Evolutionary conservation across 2,888 invertebrate species (phyloP).

Genomic region (Clunio marinus): DNA sequence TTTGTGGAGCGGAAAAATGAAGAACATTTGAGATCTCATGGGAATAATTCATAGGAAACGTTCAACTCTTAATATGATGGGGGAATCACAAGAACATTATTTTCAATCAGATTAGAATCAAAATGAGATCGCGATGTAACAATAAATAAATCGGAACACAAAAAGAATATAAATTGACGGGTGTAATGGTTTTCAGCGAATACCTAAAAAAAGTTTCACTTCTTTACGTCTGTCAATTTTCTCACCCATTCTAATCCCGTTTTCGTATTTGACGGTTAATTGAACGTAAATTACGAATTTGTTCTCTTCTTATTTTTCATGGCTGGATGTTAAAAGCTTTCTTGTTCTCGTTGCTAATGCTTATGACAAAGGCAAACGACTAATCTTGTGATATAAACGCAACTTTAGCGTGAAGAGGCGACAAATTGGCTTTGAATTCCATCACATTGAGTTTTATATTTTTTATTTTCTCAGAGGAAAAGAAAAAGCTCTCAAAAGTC

Average conservation of each 20-base stretch:
- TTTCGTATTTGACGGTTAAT: constrained; percentile 4
- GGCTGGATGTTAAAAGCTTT: neutral
- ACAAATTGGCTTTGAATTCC: neutral
- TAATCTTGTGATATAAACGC: no score
- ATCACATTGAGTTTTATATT: neutral
- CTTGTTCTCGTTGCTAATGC: no score
- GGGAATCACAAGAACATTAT: no score
- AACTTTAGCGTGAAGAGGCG: neutral
- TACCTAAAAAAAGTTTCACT: neutral
- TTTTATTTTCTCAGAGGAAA: neutral
- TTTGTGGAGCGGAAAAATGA: no score
- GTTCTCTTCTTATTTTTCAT: neutral
- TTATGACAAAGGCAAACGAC: no score
- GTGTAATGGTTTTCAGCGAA: neutral
- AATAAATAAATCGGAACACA: no score
- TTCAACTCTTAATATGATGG: no score
- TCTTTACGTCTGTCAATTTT: constrained; percentile 16
- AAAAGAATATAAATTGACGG: neutral
- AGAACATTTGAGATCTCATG: no score
- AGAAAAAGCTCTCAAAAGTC: neutral
- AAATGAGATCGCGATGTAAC: no score
- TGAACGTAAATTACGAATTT: constrained; percentile 5
- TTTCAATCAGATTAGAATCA: no score
- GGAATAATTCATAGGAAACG: no score
- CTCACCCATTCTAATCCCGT: constrained; percentile 12